A percentile compares a stretch with the other conserved stretches of the same genome.
phyloP scores from a whole-genome alignment of 2,888 invertebrate genomes.

The Thecophora atra region DNA sequence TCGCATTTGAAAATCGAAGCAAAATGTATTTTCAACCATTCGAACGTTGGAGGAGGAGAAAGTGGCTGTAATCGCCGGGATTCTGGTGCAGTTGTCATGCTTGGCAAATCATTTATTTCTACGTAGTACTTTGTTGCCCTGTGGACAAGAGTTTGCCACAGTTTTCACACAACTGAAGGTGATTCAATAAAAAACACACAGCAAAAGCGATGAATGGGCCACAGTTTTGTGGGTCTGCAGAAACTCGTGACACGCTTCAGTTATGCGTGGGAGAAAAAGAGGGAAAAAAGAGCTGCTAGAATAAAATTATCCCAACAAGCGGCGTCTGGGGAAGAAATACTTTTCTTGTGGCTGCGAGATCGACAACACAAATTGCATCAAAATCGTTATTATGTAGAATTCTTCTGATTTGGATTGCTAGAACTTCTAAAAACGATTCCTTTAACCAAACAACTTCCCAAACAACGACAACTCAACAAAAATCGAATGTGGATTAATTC shows the following conservation, averaged over 20 bases:
- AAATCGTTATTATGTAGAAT: not conserved
- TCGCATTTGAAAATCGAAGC: not conserved
- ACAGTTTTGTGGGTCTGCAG: not conserved
- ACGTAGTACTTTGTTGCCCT: constrained; percentile 18
- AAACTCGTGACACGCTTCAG: not conserved
- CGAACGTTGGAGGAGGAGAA: not conserved
- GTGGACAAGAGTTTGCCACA: not conserved
- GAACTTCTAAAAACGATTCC: no score
- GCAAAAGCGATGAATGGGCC: not conserved
- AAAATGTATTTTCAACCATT: constrained; percentile 14
- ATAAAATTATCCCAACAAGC: not conserved
- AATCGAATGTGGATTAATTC: no score
- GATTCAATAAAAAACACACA: constrained; percentile 12
- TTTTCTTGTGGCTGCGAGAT: not conserved
- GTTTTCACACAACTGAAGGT: constrained; percentile 20
- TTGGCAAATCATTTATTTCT: constrained; percentile 1
- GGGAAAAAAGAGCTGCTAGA: not conserved
- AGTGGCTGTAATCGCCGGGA: not conserved
- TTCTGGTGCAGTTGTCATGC: not conserved
- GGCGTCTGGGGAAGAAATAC: not conserved
- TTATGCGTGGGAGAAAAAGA: not conserved
- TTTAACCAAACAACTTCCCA: no score
- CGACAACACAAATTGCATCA: not conserved
- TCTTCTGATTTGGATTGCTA: no score
- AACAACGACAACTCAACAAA: no score